These are phyloP conservation scores for Drosophila burlai DNA, from an alignment of 1,140 invertebrate species.

Conservation along the genomic window DNA sequence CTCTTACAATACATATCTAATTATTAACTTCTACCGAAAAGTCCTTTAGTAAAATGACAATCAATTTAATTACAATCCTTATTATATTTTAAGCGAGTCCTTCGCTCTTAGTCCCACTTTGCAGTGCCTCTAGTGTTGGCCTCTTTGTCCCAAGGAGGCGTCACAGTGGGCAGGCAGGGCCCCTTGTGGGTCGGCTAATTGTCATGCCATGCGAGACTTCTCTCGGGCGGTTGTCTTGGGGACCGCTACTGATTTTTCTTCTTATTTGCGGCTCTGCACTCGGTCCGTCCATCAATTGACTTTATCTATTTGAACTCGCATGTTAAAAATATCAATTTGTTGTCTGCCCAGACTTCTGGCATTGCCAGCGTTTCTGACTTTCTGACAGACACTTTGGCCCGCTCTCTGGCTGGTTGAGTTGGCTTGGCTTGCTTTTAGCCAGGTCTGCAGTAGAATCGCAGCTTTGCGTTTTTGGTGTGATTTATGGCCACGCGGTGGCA, in stretches of 20 bases:
- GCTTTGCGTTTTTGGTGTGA: conserved; percentile 79
- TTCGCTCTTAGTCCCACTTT: conserved; percentile 12
- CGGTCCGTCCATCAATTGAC: conserved; percentile 74
- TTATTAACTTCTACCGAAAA: neutral
- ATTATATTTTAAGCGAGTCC: too few species aligned
- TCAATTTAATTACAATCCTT: neutral
- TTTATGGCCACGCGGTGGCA: conserved; percentile 79
- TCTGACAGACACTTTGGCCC: conserved; percentile 57
- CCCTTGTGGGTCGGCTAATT: conserved; percentile 69
- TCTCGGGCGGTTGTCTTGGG: conserved; percentile 47
- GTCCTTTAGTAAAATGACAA: neutral
- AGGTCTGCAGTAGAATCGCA: conserved; percentile 49
- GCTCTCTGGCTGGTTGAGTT: conserved; percentile 11
- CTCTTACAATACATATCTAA: neutral
- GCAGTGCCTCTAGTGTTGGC: conserved; percentile 4
- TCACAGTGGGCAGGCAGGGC: conserved; percentile 64
- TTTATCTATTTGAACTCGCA: conserved; percentile 82
- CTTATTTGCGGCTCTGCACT: conserved; percentile 51
- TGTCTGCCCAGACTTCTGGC: conserved; percentile 70
- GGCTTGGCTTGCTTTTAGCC: conserved; percentile 18
- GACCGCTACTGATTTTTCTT: conserved; percentile 60
- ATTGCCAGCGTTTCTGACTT: conserved; percentile 34
- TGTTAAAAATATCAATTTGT: conserved; percentile 83
- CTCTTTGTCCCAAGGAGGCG: conserved; percentile 70
- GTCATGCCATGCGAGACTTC: conserved; percentile 77